phyloP scores from a whole-genome alignment of 2,113 vertebrate species.

The Callospermophilus lateralis region DNA sequence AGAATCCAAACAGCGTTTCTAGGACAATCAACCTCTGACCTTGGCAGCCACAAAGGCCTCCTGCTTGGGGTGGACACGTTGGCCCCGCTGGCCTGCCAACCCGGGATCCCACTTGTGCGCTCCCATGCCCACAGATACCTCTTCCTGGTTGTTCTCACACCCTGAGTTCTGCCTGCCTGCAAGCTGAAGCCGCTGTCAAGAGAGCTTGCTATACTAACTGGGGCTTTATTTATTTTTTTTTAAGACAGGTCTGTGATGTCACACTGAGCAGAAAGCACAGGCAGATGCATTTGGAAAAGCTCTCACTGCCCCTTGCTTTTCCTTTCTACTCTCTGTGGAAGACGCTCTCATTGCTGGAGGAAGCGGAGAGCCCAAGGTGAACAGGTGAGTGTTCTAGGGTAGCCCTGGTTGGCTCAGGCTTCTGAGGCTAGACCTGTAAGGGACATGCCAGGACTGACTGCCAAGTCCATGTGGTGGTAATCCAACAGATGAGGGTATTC shows the following conservation, averaged over 20 bases:
- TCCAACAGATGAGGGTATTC: too few species aligned
- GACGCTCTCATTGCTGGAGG: not conserved
- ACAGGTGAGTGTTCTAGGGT: too few species aligned
- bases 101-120: too few species aligned
- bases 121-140: too few species aligned
- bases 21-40: not conserved
- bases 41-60: too few species aligned
- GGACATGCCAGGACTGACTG: too few species aligned
- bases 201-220: not conserved
- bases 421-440: not conserved
- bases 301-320: not conserved
- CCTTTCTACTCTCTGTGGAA: not conserved
- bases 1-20: not conserved
- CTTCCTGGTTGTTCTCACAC: not conserved
- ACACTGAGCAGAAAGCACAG: not conserved
- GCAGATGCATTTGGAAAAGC: accelerated
- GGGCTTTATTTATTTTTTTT: not conserved
- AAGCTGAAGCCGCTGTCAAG: too few species aligned
- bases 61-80: not conserved
- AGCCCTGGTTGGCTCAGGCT: not conserved
- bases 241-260: not conserved
- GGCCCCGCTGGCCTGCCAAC: too few species aligned
- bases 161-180: not conserved
- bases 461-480: too few species aligned
- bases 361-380: not conserved